A percentile compares a stretch with the other conserved stretches of the same genome.
These are phyloP conservation scores for Endomychus coccineus DNA, from an alignment of 2,888 invertebrate species.

Conservation along the genomic window DNA sequence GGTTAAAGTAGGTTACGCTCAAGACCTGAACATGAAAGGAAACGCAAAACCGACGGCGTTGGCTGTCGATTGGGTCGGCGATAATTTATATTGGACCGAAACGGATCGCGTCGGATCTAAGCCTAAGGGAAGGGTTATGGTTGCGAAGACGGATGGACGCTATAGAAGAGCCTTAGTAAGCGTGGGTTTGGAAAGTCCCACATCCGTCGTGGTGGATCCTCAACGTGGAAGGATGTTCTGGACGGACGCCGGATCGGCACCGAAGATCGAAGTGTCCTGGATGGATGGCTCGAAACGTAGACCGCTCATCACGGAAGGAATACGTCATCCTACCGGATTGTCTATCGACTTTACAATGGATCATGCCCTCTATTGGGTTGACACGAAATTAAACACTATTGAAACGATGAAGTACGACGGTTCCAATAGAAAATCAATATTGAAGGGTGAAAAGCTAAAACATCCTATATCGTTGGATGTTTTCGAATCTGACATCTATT, in stretches of 20 bases:
- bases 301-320: slow-evolving; percentile 66
- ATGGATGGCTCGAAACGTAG: slow-evolving; percentile 91
- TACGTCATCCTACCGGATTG: slow-evolving; percentile 82
- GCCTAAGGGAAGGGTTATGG: slow-evolving; percentile 75
- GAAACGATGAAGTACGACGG: slow-evolving; percentile 83
- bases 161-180: slow-evolving; percentile 75
- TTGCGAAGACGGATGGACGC: slow-evolving; percentile 81
- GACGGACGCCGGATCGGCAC: slow-evolving; percentile 85
- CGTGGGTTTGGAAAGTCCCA: slow-evolving; percentile 76
- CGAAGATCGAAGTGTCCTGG: slow-evolving; percentile 93
- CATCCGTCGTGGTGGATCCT: slow-evolving; percentile 82
- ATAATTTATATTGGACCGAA: slow-evolving; percentile 93
- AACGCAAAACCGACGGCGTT: slow-evolving; percentile 80
- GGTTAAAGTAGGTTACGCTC: slow-evolving; percentile 75
- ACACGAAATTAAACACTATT: slow-evolving; percentile 84
- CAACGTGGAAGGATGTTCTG: slow-evolving; percentile 83
- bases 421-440: slow-evolving; percentile 60
- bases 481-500: slow-evolving; percentile 88
- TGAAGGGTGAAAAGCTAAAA: slow-evolving; percentile 64
- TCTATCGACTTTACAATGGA: slow-evolving; percentile 87
- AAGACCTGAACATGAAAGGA: slow-evolving; percentile 79
- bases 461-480: slow-evolving; percentile 87
- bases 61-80: slow-evolving; percentile 89
- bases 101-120: slow-evolving; percentile 66
- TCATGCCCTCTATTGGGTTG: slow-evolving; percentile 91